Evolutionary conservation across 1,140 invertebrate genomes (phyloP), one percentile per base, ranked within the genome.

Genomic region (Bombus cullumanus): DNA sequence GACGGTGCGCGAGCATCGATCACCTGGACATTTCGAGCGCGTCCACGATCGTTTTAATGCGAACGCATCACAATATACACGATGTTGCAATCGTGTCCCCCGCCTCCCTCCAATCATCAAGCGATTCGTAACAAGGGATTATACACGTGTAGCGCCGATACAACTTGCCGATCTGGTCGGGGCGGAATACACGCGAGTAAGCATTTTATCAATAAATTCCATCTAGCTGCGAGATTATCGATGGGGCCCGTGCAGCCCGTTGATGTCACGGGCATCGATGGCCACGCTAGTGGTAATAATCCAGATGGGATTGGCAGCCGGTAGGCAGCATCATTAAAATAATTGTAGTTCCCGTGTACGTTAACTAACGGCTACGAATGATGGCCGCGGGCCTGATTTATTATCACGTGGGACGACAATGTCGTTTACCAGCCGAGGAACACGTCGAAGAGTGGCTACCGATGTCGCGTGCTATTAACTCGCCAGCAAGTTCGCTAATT

Each of bases 361-460:
- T 85, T 85, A 81, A 85, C 78, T 72, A 85, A 85, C 69, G 69
- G 76, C 41, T 81, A 72, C 73, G 78, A 85, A 73, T 66, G 78
- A 85, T 81, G 82, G 71, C 82, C 34, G 10, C 34, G 28, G 34
- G 57, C 12, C 59, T 73, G 83, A 85, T 85, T 85, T 81, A 85
- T 85, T 53, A 73, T 66, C 57, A 57, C 57, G 57, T 31, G 76
- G 83, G 15, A 69, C 69, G 76, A 85, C 69, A 73, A 68, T 66
- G 78, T 72, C 57, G 83, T 81, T 81, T 57, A 81, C 69, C 59
- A 57, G 25, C n/a, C 31, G 57, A 81, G 69, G 25, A 72, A 37
- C 57, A 47, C 8, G 68, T 53, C 34, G 43, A 53, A 66, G 64
- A 85, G 77, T 74, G 31, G 41, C 41, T 34, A 31, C 31, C 57